Percentiles rank a stretch among this genome's conserved stretches.
These are phyloP conservation scores for Tribolium freemani DNA, from an alignment of 2,888 invertebrate genomes.

Conservation along the genomic window DNA sequence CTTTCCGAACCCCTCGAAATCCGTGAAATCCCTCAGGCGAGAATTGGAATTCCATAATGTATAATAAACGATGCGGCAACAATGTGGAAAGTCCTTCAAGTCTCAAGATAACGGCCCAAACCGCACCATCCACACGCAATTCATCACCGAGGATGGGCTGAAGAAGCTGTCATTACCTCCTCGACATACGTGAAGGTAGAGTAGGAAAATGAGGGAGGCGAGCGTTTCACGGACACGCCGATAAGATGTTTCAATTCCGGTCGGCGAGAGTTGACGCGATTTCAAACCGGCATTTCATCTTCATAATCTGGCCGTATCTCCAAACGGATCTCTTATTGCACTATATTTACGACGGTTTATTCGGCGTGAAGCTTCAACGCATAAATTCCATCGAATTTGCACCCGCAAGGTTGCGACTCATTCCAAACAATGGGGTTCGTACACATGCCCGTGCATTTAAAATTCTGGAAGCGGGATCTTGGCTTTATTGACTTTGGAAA, in stretches of 20 bases:
- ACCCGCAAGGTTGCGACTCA: neutral
- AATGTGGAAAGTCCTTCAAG: conserved; percentile 42
- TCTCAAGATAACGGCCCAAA: conserved; percentile 38
- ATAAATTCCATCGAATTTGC: conserved; percentile 10
- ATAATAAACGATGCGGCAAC: conserved; percentile 50
- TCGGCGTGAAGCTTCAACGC: conserved; percentile 13
- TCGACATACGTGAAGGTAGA: conserved; percentile 15
- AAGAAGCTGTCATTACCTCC: conserved; percentile 34
- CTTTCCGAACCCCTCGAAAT: conserved; percentile 23
- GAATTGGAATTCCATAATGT: conserved; percentile 48
- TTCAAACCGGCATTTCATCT: conserved; percentile 35
- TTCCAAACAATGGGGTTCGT: neutral
- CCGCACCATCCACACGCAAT: conserved; percentile 40
- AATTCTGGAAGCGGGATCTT: conserved; percentile 14
- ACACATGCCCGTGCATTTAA: neutral
- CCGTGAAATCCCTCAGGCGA: conserved; percentile 38
- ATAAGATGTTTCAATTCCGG: conserved; percentile 35
- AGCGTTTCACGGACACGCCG: conserved; percentile 26
- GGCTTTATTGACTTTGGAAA: conserved; percentile 22
- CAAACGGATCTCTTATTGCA: conserved; percentile 35
- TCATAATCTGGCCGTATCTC: conserved; percentile 28
- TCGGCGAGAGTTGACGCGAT: conserved; percentile 13
- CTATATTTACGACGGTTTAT: conserved; percentile 13
- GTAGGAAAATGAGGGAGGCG: conserved; percentile 19
- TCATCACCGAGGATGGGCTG: conserved; percentile 38